Evolutionary conservation across 1,140 invertebrate species (phyloP).

Genomic region (Diorhabda sublineata): DNA sequence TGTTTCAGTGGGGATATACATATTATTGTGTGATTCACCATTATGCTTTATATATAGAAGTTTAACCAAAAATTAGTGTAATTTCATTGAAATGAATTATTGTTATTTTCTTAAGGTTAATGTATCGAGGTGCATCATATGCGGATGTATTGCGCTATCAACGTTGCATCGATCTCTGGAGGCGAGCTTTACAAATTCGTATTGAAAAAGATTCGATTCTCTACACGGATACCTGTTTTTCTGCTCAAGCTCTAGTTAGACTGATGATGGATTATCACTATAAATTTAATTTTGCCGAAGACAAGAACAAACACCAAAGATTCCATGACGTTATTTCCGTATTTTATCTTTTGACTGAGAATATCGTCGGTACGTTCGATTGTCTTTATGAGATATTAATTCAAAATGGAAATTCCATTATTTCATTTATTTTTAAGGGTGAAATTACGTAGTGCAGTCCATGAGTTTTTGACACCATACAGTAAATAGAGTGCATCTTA

Average conservation of each 20-base stretch:
- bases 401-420: too few relatives aligned
- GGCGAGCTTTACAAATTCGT: constrained; percentile 71
- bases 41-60: too few relatives aligned
- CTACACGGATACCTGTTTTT: constrained; percentile 72
- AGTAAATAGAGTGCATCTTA: too few relatives aligned
- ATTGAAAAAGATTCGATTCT: constrained; percentile 67
- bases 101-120: constrained; percentile 33
- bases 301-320: constrained; percentile 59
- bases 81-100: not conserved
- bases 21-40: too few relatives aligned
- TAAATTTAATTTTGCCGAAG: constrained; percentile 51
- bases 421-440: too few relatives aligned
- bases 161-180: constrained; percentile 81
- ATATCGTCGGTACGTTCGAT: constrained; percentile 48
- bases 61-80: not conserved
- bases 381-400: too few relatives aligned
- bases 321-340: constrained; percentile 70
- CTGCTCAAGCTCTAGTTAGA: constrained; percentile 72
- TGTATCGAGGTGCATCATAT: constrained; percentile 75
- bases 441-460: too few relatives aligned
- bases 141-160: constrained; percentile 81
- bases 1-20: too few relatives aligned
- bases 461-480: too few relatives aligned
- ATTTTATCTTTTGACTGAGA: constrained; percentile 61
- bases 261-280: constrained; percentile 75